Conservation (phyloP, 2,797 vertebrate species). For the Poeciliopsis gracilis region DNA sequence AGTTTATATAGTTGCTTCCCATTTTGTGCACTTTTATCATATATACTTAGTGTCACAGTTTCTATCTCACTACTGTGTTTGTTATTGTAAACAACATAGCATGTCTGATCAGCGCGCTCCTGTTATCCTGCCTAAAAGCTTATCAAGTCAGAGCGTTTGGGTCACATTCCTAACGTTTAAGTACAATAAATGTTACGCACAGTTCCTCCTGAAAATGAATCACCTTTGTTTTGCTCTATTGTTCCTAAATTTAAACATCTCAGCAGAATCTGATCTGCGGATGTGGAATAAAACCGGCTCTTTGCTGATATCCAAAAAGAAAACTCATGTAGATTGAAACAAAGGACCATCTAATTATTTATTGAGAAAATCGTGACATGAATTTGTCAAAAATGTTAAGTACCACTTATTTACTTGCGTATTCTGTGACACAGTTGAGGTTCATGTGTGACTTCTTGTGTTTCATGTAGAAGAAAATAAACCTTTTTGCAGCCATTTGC, state of each 20-base stretch:
- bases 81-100: conserved; percentile 50
- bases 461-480: conserved; percentile 3
- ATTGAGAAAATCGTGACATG: not conserved
- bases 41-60: conserved; percentile 31
- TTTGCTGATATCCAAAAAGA: not conserved
- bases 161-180: conserved; percentile 63
- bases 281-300: not conserved
- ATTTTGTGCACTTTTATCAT: conserved; percentile 41
- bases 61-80: conserved; percentile 29
- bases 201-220: conserved; percentile 2
- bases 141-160: conserved; percentile 46
- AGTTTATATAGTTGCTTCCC: conserved; percentile 42
- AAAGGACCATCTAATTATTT: not conserved
- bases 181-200: conserved; percentile 75
- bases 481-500: not conserved
- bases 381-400: not conserved
- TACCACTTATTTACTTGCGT: not conserved
- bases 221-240: not conserved
- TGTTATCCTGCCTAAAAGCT: conserved; percentile 48
- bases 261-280: not conserved
- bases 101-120: conserved; percentile 58
- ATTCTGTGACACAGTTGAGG: not conserved
- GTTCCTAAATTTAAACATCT: not conserved
- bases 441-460: not conserved
- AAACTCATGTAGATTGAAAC: not conserved